A percentile compares a stretch with the other conserved stretches of the same genome.
Evolutionary conservation across 2,888 invertebrate genomes (phyloP).

Genomic region (Chymomyza caudatula): DNA sequence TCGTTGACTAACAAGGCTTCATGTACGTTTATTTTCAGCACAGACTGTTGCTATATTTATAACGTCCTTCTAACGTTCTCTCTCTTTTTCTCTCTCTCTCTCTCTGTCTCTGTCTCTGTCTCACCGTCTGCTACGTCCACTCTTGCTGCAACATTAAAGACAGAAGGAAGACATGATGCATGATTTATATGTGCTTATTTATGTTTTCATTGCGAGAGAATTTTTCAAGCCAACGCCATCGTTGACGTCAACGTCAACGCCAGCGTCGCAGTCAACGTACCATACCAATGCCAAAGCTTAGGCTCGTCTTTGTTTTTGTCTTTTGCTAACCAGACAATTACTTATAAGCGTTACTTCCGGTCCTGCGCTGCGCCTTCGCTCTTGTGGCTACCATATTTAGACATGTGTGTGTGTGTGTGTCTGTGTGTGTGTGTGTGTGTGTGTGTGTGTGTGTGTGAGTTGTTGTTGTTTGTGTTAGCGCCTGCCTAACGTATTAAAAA

Average conservation of each 20-base stretch:
- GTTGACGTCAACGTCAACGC: neutral
- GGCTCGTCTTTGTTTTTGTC: slow-evolving; percentile 50
- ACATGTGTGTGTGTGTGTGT: neutral
- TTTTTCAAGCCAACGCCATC: slow-evolving; percentile 46
- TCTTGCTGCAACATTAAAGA: neutral
- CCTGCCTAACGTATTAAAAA: slow-evolving; percentile 36
- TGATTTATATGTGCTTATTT: slow-evolving; percentile 64
- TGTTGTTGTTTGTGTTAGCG: slow-evolving; percentile 13
- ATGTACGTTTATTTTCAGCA: slow-evolving; percentile 52
- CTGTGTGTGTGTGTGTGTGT: neutral
- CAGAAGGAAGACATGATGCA: slow-evolving; percentile 39
- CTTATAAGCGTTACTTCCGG: slow-evolving; percentile 51
- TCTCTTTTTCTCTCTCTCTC: neutral
- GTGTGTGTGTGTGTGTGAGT: neutral
- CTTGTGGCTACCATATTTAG: slow-evolving; percentile 37
- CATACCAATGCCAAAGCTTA: slow-evolving; percentile 11
- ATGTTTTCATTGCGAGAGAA: slow-evolving; percentile 37
- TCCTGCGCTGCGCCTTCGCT: too few relatives aligned
- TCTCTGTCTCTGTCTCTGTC: neutral
- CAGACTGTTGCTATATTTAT: slow-evolving; percentile 42
- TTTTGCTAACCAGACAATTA: slow-evolving; percentile 65
- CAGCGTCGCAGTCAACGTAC: neutral
- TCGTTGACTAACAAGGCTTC: neutral
- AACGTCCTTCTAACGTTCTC: neutral
- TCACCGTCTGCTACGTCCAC: neutral